Evolutionary conservation across 2,888 invertebrate genomes (phyloP).

Genomic region (Chouioia cunea): DNA sequence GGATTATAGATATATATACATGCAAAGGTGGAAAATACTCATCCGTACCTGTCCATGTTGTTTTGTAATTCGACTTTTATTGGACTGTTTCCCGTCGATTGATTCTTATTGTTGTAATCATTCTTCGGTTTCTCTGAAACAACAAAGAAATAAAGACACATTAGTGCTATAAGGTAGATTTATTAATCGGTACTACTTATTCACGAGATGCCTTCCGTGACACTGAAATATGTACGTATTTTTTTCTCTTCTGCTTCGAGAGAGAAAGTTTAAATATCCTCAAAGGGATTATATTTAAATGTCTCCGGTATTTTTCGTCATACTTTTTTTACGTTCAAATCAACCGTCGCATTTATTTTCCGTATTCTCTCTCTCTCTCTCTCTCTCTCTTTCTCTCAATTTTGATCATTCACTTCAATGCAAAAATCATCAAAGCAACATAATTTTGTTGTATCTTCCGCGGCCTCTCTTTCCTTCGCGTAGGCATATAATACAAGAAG

Average conservation of each 20-base stretch:
- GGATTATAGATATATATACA: constrained; percentile 7
- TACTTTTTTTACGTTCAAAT: too few species aligned
- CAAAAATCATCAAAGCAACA: constrained; percentile 19
- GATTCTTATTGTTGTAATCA: constrained; percentile 83
- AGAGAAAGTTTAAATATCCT: too few species aligned
- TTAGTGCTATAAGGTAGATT: too few species aligned
- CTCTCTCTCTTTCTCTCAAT: too few species aligned
- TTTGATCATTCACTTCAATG: constrained; percentile 16
- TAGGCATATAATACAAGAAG: not conserved
- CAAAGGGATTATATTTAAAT: too few species aligned
- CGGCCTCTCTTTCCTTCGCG: too few species aligned
- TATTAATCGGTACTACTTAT: not conserved
- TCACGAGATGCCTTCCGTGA: too few species aligned
- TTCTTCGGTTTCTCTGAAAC: constrained; percentile 89
- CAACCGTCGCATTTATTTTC: too few species aligned
- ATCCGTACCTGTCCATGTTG: constrained; percentile 70
- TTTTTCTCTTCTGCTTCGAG: too few species aligned
- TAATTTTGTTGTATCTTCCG: constrained; percentile 2
- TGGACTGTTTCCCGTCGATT: constrained; percentile 90
- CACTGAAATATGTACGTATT: too few species aligned
- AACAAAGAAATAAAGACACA: constrained; percentile 48
- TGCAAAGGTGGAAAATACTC: not conserved
- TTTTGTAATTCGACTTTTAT: constrained; percentile 77
- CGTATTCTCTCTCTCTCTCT: too few species aligned
- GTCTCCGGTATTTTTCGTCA: too few species aligned